Base-by-base conservation (phyloP, 2,113 vertebrate genomes). In the Barnardius zonarius region DNA sequence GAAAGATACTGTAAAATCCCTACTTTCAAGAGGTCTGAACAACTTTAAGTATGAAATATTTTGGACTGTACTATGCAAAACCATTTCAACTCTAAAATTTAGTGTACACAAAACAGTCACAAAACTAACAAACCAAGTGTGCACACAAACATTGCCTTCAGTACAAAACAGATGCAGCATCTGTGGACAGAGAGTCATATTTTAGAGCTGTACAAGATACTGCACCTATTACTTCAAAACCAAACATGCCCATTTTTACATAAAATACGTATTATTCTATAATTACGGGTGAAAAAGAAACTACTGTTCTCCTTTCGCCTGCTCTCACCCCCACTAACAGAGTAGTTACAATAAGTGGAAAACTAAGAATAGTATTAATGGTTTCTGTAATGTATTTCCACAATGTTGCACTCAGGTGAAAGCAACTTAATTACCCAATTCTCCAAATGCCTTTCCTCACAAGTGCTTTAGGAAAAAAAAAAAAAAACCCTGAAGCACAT, bases 401-500 rank as follows among this genome's bases (percentile, higher is more conserved):
- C 19, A 79, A 5, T 28, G 43, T 23, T 43, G 31, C 4, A 37
- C 20, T 6, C 23, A 68, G 43, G 22, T 72, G 31, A 82, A 91
- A 76, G 39, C 54, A 68, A 48, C 13, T 51, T 61, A 73, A 61
- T 27, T 67, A 76, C 11, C 19, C 82, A 82, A 44, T 35, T 31
- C 37, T 57, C 25, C 74, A 69, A 30, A 27, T 52, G 79, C 27
- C 57, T 61, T 57, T 35, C 33, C 30, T 78, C 13, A 11, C 15
- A 61, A 54, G 57, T 27, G 12, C 48, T 73, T 20, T 37, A 28
- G 48, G 33, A 39, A 27, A 48, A 33, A 76, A 39, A 27, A 48
- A 33, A 76, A 43, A 4, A 2, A 11, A 39, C 39, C 39, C 39
- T 11, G 39, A 67, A 59, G 61, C 2, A 0, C 9, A 0, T 9